Base-by-base conservation (phyloP, 2,113 vertebrate genomes). In the Cavia aperea region DNA sequence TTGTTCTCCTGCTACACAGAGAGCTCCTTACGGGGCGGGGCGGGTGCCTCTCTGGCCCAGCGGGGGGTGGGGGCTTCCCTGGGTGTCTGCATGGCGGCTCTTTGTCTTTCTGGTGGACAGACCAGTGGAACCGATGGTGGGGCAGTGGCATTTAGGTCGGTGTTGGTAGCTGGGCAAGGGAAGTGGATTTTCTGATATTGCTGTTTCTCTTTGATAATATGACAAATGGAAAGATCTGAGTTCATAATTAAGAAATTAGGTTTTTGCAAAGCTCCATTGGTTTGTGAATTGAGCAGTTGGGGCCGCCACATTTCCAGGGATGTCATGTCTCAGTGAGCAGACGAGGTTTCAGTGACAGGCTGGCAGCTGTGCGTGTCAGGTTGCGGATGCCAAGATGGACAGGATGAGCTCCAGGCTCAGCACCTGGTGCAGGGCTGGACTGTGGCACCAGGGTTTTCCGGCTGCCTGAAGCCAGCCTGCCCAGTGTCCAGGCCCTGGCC, bases 271-370 rank as follows among this genome's bases (percentile, higher is more conserved):
- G 93, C 81, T 92, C 65, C 72, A 46, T 78, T 96, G 90, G 88
- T 90, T 96, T 84, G 66, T 89, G 83, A 96, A 95, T 88, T 86
- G 95, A 93, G 95, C 77, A 88, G 93, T 46, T 63, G 95, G 96
- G 75, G 2, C 77, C 33, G 94, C 94, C 1, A 81, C 95, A 73
- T 96, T 95, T 94, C 65, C 0, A 23, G 93, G 66, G 90, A 75
- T 75, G 84, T 93, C 65, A 66, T 73, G 39, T 94, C 86, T 95
- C 94, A 87, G 72, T 95, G 96, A 97, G 79, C 49, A 94, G 94
- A 92, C 75, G 87, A 70, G 96, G 94, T 91, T 81, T 51, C 88
- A 75, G 82, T 81, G 91, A 83, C 70, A 9, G 82, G 56, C 46
- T 72, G 93, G 19, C 92, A 93, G 93, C 95, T 43, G 73, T 75